Evolutionary conservation across 2,797 vertebrate species (phyloP).

Genomic region (Halcyon smyrnensis): DNA sequence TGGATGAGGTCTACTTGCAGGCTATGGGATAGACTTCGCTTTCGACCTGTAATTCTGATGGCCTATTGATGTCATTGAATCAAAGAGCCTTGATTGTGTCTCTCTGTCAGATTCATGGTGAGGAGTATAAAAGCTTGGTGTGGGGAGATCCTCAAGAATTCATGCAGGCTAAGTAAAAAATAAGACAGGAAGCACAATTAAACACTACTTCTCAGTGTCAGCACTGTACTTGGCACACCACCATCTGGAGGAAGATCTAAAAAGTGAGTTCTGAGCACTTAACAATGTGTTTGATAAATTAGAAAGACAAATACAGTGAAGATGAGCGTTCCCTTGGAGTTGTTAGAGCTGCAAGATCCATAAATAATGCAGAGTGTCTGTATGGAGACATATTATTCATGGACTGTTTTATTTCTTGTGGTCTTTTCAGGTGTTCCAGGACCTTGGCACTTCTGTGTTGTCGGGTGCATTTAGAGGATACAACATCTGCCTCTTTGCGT

Average conservation of each 20-base stretch:
- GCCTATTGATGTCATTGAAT: neutral
- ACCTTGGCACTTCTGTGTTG: constrained; percentile 92
- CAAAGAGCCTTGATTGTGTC: neutral
- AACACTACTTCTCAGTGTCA: neutral
- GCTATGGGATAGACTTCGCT: neutral
- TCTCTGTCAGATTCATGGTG: neutral
- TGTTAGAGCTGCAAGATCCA: neutral
- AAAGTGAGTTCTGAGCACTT: neutral
- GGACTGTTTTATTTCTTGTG: neutral
- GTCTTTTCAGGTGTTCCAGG: constrained; percentile 91
- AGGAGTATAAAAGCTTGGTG: neutral
- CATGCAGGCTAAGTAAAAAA: neutral
- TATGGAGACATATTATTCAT: neutral
- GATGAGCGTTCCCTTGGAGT: neutral
- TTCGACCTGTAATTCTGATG: neutral
- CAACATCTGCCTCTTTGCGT: constrained; percentile 97
- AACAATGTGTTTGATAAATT: neutral
- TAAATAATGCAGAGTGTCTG: neutral
- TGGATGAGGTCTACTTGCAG: neutral
- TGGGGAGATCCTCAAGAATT: neutral
- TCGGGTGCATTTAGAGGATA: constrained; percentile 92
- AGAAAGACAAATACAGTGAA: neutral
- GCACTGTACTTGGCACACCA: neutral
- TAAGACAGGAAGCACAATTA: neutral
- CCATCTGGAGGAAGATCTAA: neutral